Conservation (phyloP, 2,888 invertebrate species). For the Apodemia hepburni region DNA sequence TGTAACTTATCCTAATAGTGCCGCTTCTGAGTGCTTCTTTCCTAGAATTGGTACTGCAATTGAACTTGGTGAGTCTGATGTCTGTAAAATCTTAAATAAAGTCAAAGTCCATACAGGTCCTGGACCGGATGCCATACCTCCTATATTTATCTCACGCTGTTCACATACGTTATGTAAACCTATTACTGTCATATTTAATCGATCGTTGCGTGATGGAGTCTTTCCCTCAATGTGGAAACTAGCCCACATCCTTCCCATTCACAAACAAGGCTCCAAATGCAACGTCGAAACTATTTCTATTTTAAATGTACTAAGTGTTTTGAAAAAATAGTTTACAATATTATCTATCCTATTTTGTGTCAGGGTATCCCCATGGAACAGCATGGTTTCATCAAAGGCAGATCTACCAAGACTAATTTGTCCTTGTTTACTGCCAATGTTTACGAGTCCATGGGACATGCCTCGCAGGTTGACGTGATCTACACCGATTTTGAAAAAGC, state of each 20-base stretch:
- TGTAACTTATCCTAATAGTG: neutral
- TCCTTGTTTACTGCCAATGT: constrained; percentile 2
- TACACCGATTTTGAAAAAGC: constrained; percentile 30
- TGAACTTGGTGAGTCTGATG: neutral
- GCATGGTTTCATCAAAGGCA: constrained; percentile 17
- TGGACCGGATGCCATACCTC: constrained; percentile 15
- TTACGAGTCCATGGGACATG: constrained; percentile 11
- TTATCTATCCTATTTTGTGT: neutral
- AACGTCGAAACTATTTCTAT: constrained; percentile 12
- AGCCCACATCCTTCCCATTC: constrained; percentile 16
- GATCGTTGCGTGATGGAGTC: constrained; percentile 7
- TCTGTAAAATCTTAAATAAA: neutral
- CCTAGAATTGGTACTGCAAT: neutral
- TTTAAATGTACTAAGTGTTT: neutral
- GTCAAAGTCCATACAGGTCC: constrained; percentile 6
- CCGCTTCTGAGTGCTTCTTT: neutral
- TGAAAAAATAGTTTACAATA: constrained; percentile 8
- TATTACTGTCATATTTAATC: neutral
- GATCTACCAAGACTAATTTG: constrained; percentile 17
- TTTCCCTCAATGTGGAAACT: constrained; percentile 18
- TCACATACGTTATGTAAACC: neutral
- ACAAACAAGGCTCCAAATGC: constrained; percentile 15
- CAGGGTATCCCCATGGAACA: neutral
- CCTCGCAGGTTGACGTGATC: constrained; percentile 25
- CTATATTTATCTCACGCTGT: constrained; percentile 1